Evolutionary conservation across 2,113 vertebrate genomes (phyloP), one percentile per base, ranked within the genome.

Genomic region (Acrocephalus kingi): DNA sequence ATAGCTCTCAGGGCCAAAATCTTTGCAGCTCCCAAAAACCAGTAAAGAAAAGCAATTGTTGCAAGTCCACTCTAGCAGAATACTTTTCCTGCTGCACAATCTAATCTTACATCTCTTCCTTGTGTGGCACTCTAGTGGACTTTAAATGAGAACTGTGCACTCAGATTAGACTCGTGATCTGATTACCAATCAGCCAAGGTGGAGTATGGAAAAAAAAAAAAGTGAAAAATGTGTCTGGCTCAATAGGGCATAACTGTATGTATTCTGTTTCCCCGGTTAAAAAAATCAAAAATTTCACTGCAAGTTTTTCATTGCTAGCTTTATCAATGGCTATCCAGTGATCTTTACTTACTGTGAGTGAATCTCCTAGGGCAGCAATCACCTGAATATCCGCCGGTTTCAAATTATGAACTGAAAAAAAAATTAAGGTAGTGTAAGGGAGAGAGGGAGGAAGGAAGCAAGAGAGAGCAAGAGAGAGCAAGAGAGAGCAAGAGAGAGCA

Each of bases 291-390:
- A 66, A 46, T 66, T 87, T 82, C 15, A 49, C 28, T 58, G 16
- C 31, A 35, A 31, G 13, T 58, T 37, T 76, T 93, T 84, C 10
- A 48, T 43, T 69, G 30, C 17, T 73, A 80, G 55, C 37, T 93
- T 93, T 89, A 87, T 74, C 3, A 2, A 45, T 37, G 37, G 54
- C 52, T 92, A 80, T 49, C 43, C 35, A 59, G 18, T 22, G n/a
- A 77, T 35, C 49, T 93, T 72, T 39, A 98, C 99, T 98, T 97
- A 99, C 99, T 11, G 99, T 99, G 76, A 99, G 48, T 20, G 99
- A 99, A 91, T 99, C 99, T 15, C 99, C 99, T 94, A 99, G 45
- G 25, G 99, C 99, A 72, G 98, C 99, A 19, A 99, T 98, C 54
- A 99, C 98, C 85, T 94, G 98, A 96, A 99, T 98, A 93, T 99